phyloP scores from a whole-genome alignment of 2,797 vertebrate species.

The Crocodylus rhombifer region DNA sequence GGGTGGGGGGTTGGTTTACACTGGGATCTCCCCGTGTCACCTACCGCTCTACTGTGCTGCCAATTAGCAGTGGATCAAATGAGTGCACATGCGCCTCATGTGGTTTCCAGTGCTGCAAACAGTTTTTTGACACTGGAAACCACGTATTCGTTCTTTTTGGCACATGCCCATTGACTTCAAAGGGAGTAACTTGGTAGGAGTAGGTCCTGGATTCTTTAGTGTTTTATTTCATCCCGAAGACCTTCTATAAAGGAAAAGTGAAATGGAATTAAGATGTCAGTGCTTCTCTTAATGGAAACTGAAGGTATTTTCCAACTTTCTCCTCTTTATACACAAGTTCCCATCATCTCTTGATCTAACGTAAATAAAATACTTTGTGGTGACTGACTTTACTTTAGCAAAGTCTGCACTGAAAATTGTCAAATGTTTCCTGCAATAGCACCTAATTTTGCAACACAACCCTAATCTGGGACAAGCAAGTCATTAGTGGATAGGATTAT shows the following conservation, averaged over 20 bases:
- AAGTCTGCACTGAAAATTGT: background rate
- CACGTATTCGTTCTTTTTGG: too few relatives aligned
- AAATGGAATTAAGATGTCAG: background rate
- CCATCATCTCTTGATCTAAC: background rate
- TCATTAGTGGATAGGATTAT: background rate
- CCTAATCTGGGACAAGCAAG: background rate
- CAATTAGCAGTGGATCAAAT: too few relatives aligned
- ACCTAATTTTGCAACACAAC: background rate
- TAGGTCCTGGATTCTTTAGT: fast-evolving
- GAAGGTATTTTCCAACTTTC: background rate
- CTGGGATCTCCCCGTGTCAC: too few relatives aligned
- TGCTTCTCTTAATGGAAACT: background rate
- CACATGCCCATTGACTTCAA: background rate
- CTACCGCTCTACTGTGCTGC: too few relatives aligned
- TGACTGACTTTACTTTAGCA: background rate
- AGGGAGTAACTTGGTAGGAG: background rate
- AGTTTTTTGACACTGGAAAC: too few relatives aligned
- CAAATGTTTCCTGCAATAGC: background rate
- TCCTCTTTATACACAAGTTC: background rate
- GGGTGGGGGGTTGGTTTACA: too few relatives aligned
- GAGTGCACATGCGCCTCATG: too few relatives aligned
- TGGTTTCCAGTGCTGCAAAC: too few relatives aligned
- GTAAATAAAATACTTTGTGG: background rate
- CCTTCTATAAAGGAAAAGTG: background rate
- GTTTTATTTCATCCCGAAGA: background rate